Evolutionary conservation across 64 coral and sea anemone genomes (phyloP), one percentile per base, ranked within the genome.

Genomic region (Stylophora pistillata): DNA sequence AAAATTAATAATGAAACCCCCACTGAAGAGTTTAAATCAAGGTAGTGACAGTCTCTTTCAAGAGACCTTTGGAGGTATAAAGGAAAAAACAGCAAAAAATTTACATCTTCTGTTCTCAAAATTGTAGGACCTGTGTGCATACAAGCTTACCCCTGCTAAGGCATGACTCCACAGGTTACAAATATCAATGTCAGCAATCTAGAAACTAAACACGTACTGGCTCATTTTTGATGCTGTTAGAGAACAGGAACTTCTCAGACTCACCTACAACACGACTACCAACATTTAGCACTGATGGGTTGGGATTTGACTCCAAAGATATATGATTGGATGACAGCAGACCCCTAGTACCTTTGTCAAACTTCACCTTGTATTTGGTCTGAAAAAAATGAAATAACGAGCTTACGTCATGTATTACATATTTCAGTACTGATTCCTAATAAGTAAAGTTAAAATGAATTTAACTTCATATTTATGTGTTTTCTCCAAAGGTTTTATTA

Each of bases 201-300:
- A 47, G 37, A 47, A 47, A 47, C 0, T 47, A 47, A 47, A 47
- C 37, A 47, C 37, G n/a, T n/a, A n/a, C n/a, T 4, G 37, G 37
- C 37, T 47, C 3, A 47, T 47, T 47, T 47, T 47, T n/a, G n/a
- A n/a, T n/a, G n/a, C n/a, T 47, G 37, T 47, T 9, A 76, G 23
- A 60, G 55, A 61, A 79, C 17, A 32, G 2, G 52, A 71, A 78
- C 53, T 13, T 54, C 1, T 7, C 37, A 12, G 23, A 80, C 94
- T 47, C 73, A 98, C 96, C 96, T 11, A 95, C 96, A 82, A 98
- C 87, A 90, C 96, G 88, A 63, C 92, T 92, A 20, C 96, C 96
- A 56, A 98, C 93, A 72, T 92, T 84, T 17, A 98, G 47, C 56
- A 92, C 85, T 23, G 85, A 64, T 14, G 87, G 63, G 13, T 81